Base-by-base conservation (phyloP, 2,797 vertebrate species). In the Aphelocoma californica region DNA sequence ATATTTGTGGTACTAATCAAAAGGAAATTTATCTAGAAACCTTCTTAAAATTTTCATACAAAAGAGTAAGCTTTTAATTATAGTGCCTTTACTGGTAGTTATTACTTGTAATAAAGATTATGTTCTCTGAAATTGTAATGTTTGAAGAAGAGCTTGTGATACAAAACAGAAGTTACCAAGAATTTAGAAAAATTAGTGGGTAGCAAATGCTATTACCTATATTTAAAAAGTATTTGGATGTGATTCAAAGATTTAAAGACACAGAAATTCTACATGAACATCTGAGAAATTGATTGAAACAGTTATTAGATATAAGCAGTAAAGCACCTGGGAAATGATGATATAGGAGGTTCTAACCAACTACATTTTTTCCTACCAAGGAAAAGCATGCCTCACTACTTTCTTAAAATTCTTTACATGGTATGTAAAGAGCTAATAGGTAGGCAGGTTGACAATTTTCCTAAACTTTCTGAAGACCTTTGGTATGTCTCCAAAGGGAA, bases 231-330 rank as follows among this genome's bases (percentile, higher is more conserved):
- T 34, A 77, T 91, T 91, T 94, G 88, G 78, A 81, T 74, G 50
- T 53, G 80, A 88, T 91, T 91, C 80, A 93, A 77, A 53, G 81
- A 79, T 92, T 88, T 91, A 86, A 88, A 92, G 73, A 71, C 77
- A 36, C 56, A 81, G 91, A 92, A 88, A 92, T 94, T 92, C 67
- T 90, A 47, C 48, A 50, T 67, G 80, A 86, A 81, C 65, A 23
- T 81, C 64, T 81, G 60, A 96, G 86, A 93, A 95, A 93, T 74
- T 82, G 94, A 93, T 92, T 93, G 93, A 92, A 95, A 85, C 50
- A 38, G 32, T 88, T 93, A 95, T 92, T 93, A 90, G 50, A 47
- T 87, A 40, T 82, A 90, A 94, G 64, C 64, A 92, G 34, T 73
- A 86, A 92, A 92, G n/a, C 60, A 92, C 56, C 78, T 94, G 82